These are phyloP conservation scores for Hycleus cichorii DNA, from an alignment of 1,140 invertebrate genomes.

Conservation along the genomic window DNA sequence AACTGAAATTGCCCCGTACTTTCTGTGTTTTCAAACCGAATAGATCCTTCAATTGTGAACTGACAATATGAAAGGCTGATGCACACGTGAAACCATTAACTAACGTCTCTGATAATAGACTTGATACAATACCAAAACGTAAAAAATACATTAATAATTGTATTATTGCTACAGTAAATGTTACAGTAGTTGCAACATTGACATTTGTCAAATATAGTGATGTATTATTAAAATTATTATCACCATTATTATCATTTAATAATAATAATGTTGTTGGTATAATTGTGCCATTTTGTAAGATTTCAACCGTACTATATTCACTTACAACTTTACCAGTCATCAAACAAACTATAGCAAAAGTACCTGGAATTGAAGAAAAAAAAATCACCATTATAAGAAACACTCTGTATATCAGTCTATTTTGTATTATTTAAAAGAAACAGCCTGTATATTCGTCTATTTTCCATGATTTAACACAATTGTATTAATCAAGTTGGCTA, in stretches of 20 bases:
- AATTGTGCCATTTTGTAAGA: conserved; percentile 25
- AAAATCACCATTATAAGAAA: background rate
- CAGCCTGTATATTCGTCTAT: too few relatives aligned
- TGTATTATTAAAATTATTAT: too few relatives aligned
- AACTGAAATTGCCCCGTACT: conserved; percentile 63
- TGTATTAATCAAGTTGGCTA: too few relatives aligned
- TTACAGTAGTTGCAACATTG: conserved; percentile 52
- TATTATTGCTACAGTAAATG: conserved; percentile 18
- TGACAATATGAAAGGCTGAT: conserved; percentile 80
- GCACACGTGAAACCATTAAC: conserved; percentile 89
- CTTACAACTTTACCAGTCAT: conserved; percentile 79
- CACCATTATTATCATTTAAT: too few relatives aligned
- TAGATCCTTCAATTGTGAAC: conserved; percentile 82
- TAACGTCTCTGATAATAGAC: conserved; percentile 80
- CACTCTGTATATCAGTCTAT: too few relatives aligned
- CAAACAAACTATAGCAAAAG: conserved; percentile 80
- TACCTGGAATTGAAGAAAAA: conserved; percentile 45
- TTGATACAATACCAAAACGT: conserved; percentile 73
- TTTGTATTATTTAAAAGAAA: background rate
- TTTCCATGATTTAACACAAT: too few relatives aligned
- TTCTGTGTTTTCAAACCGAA: conserved; percentile 63
- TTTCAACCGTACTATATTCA: conserved; percentile 38
- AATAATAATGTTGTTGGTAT: conserved; percentile 8
- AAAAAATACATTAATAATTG: conserved; percentile 76
- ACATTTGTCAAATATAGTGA: conserved; percentile 41